These are phyloP conservation scores for Cydia strobilella DNA, from an alignment of 1,140 invertebrate genomes.

Conservation along the genomic window DNA sequence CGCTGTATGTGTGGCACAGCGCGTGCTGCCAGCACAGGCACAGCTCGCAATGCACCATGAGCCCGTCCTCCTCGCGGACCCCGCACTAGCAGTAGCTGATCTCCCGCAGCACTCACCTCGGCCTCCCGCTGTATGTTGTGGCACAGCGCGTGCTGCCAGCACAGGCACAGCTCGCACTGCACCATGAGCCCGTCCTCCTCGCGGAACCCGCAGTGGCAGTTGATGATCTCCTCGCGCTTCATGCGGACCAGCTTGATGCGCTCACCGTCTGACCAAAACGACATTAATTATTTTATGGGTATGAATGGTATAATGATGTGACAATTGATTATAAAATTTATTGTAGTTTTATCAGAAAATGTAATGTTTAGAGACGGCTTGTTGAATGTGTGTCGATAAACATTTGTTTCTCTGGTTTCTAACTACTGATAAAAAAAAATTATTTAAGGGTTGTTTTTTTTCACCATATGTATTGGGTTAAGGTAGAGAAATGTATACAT, in stretches of 20 bases:
- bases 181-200: slow-evolving; percentile 98
- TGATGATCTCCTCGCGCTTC: slow-evolving; percentile 90
- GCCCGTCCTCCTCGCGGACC: slow-evolving; percentile 92
- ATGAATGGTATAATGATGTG: not conserved
- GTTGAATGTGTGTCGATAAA: too few species aligned
- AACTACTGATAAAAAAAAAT: too few species aligned
- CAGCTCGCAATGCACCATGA: slow-evolving; percentile 97
- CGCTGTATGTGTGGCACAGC: slow-evolving; percentile 90
- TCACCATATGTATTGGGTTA: too few species aligned
- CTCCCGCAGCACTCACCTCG: slow-evolving; percentile 50
- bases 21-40: slow-evolving; percentile 98
- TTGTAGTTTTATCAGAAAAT: too few species aligned
- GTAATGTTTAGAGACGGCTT: too few species aligned
- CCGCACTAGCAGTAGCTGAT: slow-evolving; percentile 82
- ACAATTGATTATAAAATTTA: too few species aligned
- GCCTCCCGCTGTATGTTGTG: slow-evolving; percentile 89
- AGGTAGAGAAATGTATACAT: too few species aligned
- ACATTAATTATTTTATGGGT: not conserved
- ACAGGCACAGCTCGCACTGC: slow-evolving; percentile 95
- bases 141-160: slow-evolving; percentile 96
- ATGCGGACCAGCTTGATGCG: slow-evolving; percentile 84
- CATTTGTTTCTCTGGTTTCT: too few species aligned
- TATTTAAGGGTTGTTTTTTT: too few species aligned
- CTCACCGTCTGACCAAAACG: slow-evolving; percentile 74
- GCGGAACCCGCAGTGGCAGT: slow-evolving; percentile 88